Evolutionary conservation across 2,888 invertebrate genomes (phyloP), one percentile per base, ranked within the genome.

Genomic region (Hyles lineata): DNA sequence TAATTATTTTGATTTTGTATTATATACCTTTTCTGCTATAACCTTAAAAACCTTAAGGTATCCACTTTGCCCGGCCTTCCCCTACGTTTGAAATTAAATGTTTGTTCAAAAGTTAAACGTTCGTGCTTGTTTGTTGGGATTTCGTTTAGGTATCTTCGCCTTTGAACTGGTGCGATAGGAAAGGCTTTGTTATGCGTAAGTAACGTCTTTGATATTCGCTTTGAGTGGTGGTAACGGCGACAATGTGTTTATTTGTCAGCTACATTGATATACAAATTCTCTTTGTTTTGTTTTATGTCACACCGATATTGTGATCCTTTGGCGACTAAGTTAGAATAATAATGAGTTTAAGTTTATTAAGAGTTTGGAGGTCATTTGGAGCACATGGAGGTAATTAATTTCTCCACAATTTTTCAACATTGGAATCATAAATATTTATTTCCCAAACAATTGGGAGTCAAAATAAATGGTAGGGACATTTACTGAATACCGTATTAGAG

Each of bases 81-180:
- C n/a, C n/a, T n/a, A n/a, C 79, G 83, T 88, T 86, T 82, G 79
- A 82, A 87, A 85, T 87, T 83, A 86, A 87, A 87, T 85, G 84
- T 87, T 86, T 85, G 82, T 83, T 82, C 72, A 75, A 74, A 83
- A 84, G 83, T 83, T 82, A 77, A 80, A 79, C 78, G 81, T 79
- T 85, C 80, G 78, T 82, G 74, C 76, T 78, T 80, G 81, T 84
- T 85, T 79, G 78, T 81, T 75, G 74, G 73, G 74, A 79, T 84
- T 86, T 80, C 75, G 75, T 79, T 84, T 82, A 70, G 74, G 71
- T 76, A 70, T 74, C 74, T 76, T 74, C 72, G 75, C 75, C 72
- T 80, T 79, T 78, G 76, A 83, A 82, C 78, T 81, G 82, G 76
- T 75, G 75, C 78, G 77, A 82, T 83, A 79, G 73, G 61, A 70